Percentiles rank a stretch among this genome's conserved stretches.
Evolutionary conservation across 2,113 vertebrate genomes (phyloP).

Genomic region (Gymnogyps californianus): DNA sequence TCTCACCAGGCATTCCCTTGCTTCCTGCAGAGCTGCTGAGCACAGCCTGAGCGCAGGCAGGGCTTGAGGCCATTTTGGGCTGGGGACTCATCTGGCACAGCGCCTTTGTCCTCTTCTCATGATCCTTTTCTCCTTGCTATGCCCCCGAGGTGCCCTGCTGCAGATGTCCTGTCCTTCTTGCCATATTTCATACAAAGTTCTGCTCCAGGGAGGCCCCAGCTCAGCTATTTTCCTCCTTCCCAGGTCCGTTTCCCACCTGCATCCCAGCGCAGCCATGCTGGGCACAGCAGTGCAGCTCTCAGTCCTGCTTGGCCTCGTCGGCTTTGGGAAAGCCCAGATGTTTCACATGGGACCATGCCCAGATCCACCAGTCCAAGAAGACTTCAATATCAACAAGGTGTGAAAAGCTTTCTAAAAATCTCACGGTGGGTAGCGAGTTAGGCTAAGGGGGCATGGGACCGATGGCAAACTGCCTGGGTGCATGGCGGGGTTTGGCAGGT

Average conservation of each 20-base stretch:
- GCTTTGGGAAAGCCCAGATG: constrained; percentile 69
- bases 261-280: constrained; percentile 1
- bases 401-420: not conserved
- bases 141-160: not conserved
- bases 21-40: not conserved
- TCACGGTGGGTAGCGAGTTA: rapidly evolving
- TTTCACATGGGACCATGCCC: constrained; percentile 86
- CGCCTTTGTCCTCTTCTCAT: not conserved
- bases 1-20: not conserved
- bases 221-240: not conserved
- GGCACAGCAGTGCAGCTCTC: not conserved
- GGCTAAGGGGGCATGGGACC: not conserved
- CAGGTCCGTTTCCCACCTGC: not conserved
- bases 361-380: constrained; percentile 78
- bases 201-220: not conserved
- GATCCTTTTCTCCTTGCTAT: not conserved
- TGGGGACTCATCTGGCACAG: not conserved
- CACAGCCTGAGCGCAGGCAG: not conserved
- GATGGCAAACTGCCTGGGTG: not conserved
- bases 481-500: not conserved
- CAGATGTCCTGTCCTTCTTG: not conserved
- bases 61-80: not conserved
- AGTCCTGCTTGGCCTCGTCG: constrained; percentile 1
- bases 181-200: not conserved
- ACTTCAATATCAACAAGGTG: constrained; percentile 84